Percentiles rank a stretch among this genome's conserved stretches.
phyloP scores from a whole-genome alignment of 1,140 invertebrate genomes.

The Drosophila rhopaloa region DNA sequence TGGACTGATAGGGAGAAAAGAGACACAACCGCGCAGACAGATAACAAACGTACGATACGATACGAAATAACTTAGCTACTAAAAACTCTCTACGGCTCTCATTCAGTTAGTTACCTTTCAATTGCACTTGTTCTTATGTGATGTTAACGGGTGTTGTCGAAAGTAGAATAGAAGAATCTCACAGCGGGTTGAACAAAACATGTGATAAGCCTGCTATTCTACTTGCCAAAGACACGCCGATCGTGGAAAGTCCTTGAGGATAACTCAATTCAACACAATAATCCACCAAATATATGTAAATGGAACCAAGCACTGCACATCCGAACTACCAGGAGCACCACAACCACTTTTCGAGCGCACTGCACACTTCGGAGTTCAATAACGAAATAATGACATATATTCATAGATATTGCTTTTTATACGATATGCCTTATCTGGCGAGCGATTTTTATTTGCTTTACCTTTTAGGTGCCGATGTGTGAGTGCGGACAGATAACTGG shows the following conservation, averaged over 20 bases:
- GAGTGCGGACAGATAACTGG: constrained; percentile 66
- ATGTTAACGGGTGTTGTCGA: constrained; percentile 71
- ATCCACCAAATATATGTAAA: not conserved
- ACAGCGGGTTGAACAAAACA: constrained; percentile 59
- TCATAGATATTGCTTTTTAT: constrained; percentile 83
- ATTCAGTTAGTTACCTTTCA: constrained; percentile 15
- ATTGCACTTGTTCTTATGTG: constrained; percentile 7
- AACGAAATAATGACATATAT: constrained; percentile 82
- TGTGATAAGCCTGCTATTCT: constrained; percentile 83
- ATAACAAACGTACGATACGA: constrained; percentile 13
- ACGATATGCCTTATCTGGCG: constrained; percentile 73
- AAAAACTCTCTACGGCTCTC: not conserved
- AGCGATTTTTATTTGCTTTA: constrained; percentile 72
- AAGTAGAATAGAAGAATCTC: constrained; percentile 83
- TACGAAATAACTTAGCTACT: not conserved
- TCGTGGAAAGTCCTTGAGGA: constrained; percentile 15
- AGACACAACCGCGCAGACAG: constrained; percentile 6
- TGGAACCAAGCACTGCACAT: not conserved
- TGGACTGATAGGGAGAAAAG: constrained; percentile 8
- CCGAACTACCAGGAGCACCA: not conserved
- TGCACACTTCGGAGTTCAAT: constrained; percentile 75
- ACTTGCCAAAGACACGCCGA: constrained; percentile 74
- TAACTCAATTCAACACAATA: constrained; percentile 2
- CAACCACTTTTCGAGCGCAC: constrained; percentile 32
- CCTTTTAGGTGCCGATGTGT: constrained; percentile 57